Evolutionary conservation across 2,113 vertebrate species (phyloP), one percentile per base, ranked within the genome.

Genomic region (Arothron firmamentum): DNA sequence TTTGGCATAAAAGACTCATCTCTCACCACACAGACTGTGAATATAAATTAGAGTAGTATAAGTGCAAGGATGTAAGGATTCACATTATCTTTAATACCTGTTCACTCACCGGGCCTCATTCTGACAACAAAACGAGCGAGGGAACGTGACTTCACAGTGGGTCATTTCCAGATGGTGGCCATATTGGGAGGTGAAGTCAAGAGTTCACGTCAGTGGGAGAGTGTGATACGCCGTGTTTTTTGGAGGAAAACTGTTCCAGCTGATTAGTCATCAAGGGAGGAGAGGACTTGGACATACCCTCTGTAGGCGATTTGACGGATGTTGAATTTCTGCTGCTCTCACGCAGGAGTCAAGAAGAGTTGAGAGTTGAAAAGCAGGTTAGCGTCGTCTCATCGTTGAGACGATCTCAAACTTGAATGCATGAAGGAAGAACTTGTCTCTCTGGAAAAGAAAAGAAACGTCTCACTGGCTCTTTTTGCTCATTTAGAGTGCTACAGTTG

Each of bases 291-390:
- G 56, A 5, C 59, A 21, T 41, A 17, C 74, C 74, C 81, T 50
- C 79, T 60, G 62, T 62, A 54, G 77, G 77, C 65, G 78, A 81
- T 80, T 78, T 84, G 72, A 80, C 80, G 49, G 76, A 86, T 76
- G 72, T 70, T 68, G 66, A 64, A 46, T 65, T 64, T 71, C 62
- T 67, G 68, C 67, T 52, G 64, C 23, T 23, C 58, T 69, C 61
- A 8, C 20, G 50, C 31, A 52, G 20, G 65, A 82, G 81, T 84
- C 61, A 67, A 8, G n/a, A 46, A 56, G 67, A 79, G 80, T 79
- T 83, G 73, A 80, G 62, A 83, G 85, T 80, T 86, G 83, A 85
- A 75, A 70, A 67, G 45, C 56, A 47, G 85, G 84, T 83, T 74
- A 81, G 57, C 14, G 64, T 73, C 11, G 9, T 11, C 34, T 38